Evolutionary conservation across 2,888 invertebrate species (phyloP).

Genomic region (Galerucella pusilla): DNA sequence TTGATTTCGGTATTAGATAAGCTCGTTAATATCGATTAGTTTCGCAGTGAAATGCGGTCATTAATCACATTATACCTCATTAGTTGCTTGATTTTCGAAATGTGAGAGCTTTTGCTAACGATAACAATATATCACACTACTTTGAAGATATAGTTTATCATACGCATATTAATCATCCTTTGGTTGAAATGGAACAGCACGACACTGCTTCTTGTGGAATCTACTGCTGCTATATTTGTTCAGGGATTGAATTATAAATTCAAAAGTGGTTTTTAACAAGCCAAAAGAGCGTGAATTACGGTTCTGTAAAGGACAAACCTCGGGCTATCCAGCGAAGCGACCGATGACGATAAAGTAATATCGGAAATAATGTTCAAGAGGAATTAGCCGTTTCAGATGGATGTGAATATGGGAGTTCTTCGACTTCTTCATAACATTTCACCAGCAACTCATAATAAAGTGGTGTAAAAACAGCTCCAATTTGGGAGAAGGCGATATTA

Average conservation of each 20-base stretch:
- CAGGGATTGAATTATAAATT: too few species aligned
- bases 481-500: background rate
- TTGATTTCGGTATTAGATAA: background rate
- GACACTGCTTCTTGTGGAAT: too few species aligned
- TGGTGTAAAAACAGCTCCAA: background rate
- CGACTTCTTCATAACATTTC: background rate
- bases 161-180: background rate
- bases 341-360: too few species aligned
- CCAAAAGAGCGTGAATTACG: too few species aligned
- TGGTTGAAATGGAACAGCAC: background rate
- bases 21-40: conserved; percentile 4
- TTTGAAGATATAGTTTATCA: background rate
- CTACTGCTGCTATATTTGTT: too few species aligned
- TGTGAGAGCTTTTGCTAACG: background rate
- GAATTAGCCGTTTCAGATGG: too few species aligned
- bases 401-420: background rate
- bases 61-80: background rate
- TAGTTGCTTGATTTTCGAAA: background rate
- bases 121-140: background rate
- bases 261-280: too few species aligned
- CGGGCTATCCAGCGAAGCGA: too few species aligned
- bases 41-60: background rate
- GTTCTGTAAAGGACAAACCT: too few species aligned
- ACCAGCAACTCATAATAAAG: too few species aligned
- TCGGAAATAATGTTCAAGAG: too few species aligned